Percentiles rank a stretch among this genome's conserved stretches.
These are phyloP conservation scores for Salminus brasiliensis DNA, from an alignment of 2,113 vertebrate genomes.

Conservation along the genomic window DNA sequence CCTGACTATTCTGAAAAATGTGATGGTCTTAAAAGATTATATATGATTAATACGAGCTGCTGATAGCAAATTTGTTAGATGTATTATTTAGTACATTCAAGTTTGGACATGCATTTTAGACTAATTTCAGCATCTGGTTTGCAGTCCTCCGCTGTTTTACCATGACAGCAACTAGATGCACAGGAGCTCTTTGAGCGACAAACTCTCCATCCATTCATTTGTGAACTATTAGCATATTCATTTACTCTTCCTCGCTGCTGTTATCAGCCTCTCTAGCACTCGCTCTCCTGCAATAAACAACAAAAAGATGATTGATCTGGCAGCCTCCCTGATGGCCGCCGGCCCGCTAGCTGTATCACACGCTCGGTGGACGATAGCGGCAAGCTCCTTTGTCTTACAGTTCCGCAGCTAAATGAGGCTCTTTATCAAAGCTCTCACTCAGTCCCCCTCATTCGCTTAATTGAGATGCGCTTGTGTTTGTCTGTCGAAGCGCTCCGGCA, in stretches of 20 bases:
- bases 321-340: conserved; percentile 34
- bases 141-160: neutral
- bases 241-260: conserved; percentile 6
- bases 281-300: conserved; percentile 23
- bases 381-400: conserved; percentile 56
- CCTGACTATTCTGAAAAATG: too few relatives aligned
- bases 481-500: conserved; percentile 61
- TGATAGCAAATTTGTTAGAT: too few relatives aligned
- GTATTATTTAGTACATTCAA: too few relatives aligned
- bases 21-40: too few relatives aligned
- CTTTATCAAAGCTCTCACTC: conserved; percentile 62
- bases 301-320: conserved; percentile 51
- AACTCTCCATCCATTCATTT: neutral
- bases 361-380: conserved; percentile 28
- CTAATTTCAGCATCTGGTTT: neutral
- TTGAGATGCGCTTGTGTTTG: conserved; percentile 73
- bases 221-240: conserved; percentile 36
- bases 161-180: neutral
- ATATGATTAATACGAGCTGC: too few relatives aligned
- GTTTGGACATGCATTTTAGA: too few relatives aligned
- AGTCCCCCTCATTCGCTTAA: conserved; percentile 58
- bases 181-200: neutral
- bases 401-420: conserved; percentile 58
- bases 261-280: neutral
- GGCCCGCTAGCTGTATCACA: conserved; percentile 22